Evolutionary conservation across 1,140 invertebrate genomes (phyloP).

Genomic region (Zaprionus africanus): DNA sequence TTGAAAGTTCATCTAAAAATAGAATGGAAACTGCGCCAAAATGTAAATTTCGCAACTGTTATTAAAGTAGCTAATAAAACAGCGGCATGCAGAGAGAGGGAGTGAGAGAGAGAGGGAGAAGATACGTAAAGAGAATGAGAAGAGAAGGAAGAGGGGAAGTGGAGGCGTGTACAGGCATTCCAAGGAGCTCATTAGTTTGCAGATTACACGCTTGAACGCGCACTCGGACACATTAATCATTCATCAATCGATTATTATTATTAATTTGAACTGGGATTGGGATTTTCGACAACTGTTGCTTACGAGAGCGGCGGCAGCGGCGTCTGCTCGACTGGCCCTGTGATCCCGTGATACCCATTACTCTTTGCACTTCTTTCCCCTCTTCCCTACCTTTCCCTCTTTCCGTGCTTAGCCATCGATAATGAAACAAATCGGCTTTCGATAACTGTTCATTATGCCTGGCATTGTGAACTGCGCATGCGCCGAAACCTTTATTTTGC

Average conservation of each 20-base stretch:
- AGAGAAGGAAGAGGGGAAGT: neutral
- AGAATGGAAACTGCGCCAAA: neutral
- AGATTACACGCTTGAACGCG: slow-evolving; percentile 4
- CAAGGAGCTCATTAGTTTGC: slow-evolving; percentile 1
- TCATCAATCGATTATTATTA: slow-evolving; percentile 30
- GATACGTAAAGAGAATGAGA: neutral
- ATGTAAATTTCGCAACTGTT: neutral
- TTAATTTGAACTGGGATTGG: slow-evolving; percentile 18
- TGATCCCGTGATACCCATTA: no score
- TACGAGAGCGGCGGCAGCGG: slow-evolving; percentile 1
- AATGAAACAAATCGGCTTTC: slow-evolving; percentile 47
- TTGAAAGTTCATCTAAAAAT: neutral
- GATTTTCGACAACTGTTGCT: slow-evolving; percentile 2
- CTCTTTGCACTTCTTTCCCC: neutral
- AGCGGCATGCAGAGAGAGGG: neutral
- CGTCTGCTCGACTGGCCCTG: slow-evolving; percentile 2
- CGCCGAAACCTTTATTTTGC: neutral
- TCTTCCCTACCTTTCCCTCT: neutral
- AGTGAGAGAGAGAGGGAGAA: neutral
- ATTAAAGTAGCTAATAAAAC: neutral
- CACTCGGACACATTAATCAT: slow-evolving; percentile 36
- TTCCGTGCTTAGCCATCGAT: slow-evolving; percentile 10
- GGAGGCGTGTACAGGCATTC: neutral
- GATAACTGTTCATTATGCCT: slow-evolving; percentile 45
- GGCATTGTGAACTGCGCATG: slow-evolving; percentile 26